These are phyloP conservation scores for Ectemnius continuus DNA, from an alignment of 2,888 invertebrate genomes.

Conservation along the genomic window DNA sequence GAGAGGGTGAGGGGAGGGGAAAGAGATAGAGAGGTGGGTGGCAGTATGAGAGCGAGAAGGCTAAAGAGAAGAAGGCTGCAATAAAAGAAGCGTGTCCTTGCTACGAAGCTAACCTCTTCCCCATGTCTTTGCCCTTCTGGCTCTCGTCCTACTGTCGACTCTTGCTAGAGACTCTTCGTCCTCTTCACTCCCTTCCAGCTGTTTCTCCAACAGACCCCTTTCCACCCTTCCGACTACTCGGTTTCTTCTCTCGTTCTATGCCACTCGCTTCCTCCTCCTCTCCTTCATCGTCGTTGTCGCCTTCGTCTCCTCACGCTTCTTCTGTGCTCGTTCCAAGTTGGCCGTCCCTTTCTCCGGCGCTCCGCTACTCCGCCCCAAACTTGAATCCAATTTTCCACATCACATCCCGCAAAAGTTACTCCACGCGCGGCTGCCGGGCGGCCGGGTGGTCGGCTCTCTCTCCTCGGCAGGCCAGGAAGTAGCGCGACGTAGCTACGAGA, in stretches of 20 bases:
- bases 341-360: slow-evolving; percentile 44
- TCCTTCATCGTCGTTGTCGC: slow-evolving; percentile 7
- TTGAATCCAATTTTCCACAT: slow-evolving; percentile 75
- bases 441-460: too few species aligned
- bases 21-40: not conserved
- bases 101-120: slow-evolving; percentile 49
- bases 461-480: slow-evolving; percentile 55
- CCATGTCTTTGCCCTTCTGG: slow-evolving; percentile 41
- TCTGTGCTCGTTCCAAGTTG: slow-evolving; percentile 14
- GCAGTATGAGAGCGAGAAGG: not conserved
- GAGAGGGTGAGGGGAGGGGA: slow-evolving; percentile 9
- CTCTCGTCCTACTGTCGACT: slow-evolving; percentile 21
- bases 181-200: slow-evolving; percentile 13
- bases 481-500: slow-evolving; percentile 55
- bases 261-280: not conserved
- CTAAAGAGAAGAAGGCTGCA: slow-evolving; percentile 31
- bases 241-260: slow-evolving; percentile 12
- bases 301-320: slow-evolving; percentile 4
- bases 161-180: slow-evolving; percentile 8
- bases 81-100: slow-evolving; percentile 56
- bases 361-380: slow-evolving; percentile 62
- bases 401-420: slow-evolving; percentile 75
- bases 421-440: slow-evolving; percentile 43
- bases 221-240: not conserved
- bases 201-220: slow-evolving; percentile 14